These are phyloP conservation scores for Vimba vimba DNA, from an alignment of 2,113 vertebrate genomes.

Conservation along the genomic window DNA sequence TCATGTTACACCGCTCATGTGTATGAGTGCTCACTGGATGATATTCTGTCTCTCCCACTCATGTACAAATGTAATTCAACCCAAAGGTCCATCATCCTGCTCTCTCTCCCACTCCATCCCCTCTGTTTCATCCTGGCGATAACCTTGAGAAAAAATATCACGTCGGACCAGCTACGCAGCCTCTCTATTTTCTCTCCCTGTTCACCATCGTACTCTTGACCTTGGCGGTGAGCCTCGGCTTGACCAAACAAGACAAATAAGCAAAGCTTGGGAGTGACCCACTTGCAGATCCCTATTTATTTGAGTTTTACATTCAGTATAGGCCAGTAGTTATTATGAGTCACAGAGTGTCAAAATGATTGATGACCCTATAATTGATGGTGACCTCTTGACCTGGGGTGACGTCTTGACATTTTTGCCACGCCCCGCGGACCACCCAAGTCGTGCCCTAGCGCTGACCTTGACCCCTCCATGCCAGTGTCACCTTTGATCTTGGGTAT, in stretches of 20 bases:
- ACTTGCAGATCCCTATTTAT: slow-evolving; percentile 37
- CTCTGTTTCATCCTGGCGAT: slow-evolving; percentile 47
- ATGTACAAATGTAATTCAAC: slow-evolving; percentile 55
- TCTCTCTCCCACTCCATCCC: slow-evolving; percentile 30
- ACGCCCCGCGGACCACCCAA: no score
- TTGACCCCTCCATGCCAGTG: no score
- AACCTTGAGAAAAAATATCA: slow-evolving; percentile 57
- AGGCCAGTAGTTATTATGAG: no score
- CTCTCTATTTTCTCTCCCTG: slow-evolving; percentile 41
- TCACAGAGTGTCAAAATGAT: no score
- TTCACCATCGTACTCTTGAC: slow-evolving; percentile 42
- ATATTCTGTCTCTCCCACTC: slow-evolving; percentile 40
- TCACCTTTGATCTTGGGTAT: no score
- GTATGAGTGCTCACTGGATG: slow-evolving; percentile 28
- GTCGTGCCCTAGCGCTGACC: no score
- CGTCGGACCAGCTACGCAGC: slow-evolving; percentile 44
- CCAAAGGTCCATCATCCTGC: slow-evolving; percentile 50
- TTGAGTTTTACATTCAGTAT: background rate
- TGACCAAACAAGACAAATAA: slow-evolving; percentile 53
- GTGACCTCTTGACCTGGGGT: no score
- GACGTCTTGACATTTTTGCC: no score
- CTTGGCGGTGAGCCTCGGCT: slow-evolving; percentile 42
- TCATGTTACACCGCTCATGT: slow-evolving; percentile 40
- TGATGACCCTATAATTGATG: no score
- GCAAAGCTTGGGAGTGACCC: slow-evolving; percentile 35